These are phyloP conservation scores for Megalonaias nervosa DNA, from an alignment of 1,140 invertebrate genomes.

Conservation along the genomic window DNA sequence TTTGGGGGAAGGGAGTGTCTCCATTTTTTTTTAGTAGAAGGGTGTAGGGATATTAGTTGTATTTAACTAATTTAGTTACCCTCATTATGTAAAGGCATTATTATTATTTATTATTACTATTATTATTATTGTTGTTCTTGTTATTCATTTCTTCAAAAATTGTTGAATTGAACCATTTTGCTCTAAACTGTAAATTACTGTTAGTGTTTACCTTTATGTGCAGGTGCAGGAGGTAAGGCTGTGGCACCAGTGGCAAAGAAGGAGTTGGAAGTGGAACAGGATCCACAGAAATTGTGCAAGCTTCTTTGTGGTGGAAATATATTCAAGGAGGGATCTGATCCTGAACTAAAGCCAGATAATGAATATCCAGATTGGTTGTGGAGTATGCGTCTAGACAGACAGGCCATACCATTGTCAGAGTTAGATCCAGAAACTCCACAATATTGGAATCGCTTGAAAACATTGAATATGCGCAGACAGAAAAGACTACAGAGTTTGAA, in stretches of 20 bases:
- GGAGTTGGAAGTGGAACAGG: slow-evolving; percentile 82
- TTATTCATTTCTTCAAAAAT: no score
- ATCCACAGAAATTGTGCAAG: slow-evolving; percentile 83
- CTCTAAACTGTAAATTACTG: no score
- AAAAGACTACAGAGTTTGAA: slow-evolving; percentile 27
- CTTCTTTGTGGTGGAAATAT: slow-evolving; percentile 92
- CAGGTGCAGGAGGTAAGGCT: slow-evolving; percentile 24
- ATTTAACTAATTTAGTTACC: no score
- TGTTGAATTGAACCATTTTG: no score
- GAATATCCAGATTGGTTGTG: slow-evolving; percentile 97
- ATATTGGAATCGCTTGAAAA: slow-evolving; percentile 81
- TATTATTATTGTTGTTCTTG: no score
- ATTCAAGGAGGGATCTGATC: slow-evolving; percentile 82
- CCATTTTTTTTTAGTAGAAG: no score
- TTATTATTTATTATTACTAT: no score
- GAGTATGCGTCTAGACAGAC: slow-evolving; percentile 78
- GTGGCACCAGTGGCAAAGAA: slow-evolving; percentile 30
- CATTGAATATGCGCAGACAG: slow-evolving; percentile 29
- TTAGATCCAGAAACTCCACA: slow-evolving; percentile 84
- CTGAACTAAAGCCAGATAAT: slow-evolving; percentile 86
- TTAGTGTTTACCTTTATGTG: not conserved
- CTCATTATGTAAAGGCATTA: no score
- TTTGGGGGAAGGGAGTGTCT: no score
- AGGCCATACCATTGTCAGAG: slow-evolving; percentile 78
- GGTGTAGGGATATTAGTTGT: no score